phyloP scores from a whole-genome alignment of 2,888 invertebrate genomes.

The Diabrotica balteata region DNA sequence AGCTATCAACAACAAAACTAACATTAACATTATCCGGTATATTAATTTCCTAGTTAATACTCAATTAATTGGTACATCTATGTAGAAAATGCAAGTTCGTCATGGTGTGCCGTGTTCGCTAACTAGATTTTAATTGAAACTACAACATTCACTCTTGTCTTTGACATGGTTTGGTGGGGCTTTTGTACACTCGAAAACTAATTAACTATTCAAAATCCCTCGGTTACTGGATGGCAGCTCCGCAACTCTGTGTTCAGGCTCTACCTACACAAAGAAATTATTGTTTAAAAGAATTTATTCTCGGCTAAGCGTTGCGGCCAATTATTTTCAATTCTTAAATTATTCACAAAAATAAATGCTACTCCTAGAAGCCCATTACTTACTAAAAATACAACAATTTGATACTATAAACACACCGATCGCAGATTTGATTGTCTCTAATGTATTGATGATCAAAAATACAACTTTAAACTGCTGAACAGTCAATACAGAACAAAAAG shows the following conservation, averaged over 20 bases:
- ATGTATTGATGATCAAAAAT: too few relatives aligned
- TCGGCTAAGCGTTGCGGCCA: too few relatives aligned
- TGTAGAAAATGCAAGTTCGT: conserved; percentile 37
- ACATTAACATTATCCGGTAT: conserved; percentile 22
- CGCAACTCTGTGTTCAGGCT: conserved; percentile 3
- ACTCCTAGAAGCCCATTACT: too few relatives aligned
- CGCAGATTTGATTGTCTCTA: too few relatives aligned
- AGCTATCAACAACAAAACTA: conserved; percentile 16
- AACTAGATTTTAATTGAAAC: conserved; percentile 55
- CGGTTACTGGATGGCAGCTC: conserved; percentile 34
- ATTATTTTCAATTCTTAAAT: too few relatives aligned
- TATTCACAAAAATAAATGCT: too few relatives aligned
- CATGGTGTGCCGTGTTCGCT: conserved; percentile 44
- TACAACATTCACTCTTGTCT: conserved; percentile 51
- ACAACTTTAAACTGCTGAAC: too few relatives aligned
- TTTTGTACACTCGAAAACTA: conserved; percentile 49
- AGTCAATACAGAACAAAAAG: too few relatives aligned
- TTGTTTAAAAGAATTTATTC: conserved; percentile 15
- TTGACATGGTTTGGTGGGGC: conserved; percentile 52
- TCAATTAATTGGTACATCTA: conserved; percentile 31
- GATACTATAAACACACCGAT: too few relatives aligned
- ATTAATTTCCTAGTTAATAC: conserved; percentile 29
- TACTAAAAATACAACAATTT: too few relatives aligned
- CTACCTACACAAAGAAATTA: conserved; percentile 22
- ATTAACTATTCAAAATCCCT: conserved; percentile 44